A percentile compares a stretch with the other conserved stretches of the same genome.
phyloP scores from a whole-genome alignment of 1,140 invertebrate species.

The Choristoneura fumiferana region DNA sequence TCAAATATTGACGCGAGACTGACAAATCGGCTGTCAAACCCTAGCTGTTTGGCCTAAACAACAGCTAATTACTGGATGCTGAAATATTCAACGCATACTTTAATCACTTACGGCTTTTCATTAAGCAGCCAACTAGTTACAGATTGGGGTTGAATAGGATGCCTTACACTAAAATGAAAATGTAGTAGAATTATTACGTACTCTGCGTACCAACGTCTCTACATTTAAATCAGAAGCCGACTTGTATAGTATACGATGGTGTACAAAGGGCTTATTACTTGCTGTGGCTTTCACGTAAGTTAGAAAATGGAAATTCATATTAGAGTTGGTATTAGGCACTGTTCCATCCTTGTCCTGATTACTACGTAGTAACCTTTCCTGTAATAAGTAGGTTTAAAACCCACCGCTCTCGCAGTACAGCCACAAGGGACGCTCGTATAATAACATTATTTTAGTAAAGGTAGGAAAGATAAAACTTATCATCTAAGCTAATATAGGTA shows the following conservation, averaged over 20 bases:
- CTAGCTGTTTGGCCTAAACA: background rate
- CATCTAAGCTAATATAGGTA: no score
- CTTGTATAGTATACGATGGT: background rate
- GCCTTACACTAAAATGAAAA: background rate
- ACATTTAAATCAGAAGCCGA: background rate
- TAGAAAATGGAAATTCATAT: no score
- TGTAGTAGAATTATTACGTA: background rate
- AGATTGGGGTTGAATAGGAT: background rate
- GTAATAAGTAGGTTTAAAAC: no score
- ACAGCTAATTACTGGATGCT: background rate
- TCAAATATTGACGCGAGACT: background rate
- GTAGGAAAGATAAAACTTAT: no score
- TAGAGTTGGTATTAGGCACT: no score
- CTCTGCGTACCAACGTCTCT: background rate
- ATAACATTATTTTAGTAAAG: no score
- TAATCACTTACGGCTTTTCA: background rate
- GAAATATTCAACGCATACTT: background rate
- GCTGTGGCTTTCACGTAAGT: no score
- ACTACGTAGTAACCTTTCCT: no score
- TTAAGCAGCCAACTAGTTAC: background rate
- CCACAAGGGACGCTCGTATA: no score
- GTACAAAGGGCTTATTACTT: no score
- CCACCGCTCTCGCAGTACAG: no score
- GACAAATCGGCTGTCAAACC: background rate
- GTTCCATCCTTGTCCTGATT: no score